A percentile compares a stretch with the other conserved stretches of the same genome.
Evolutionary conservation across 2,113 vertebrate species (phyloP).

Genomic region (Malurus elegans): DNA sequence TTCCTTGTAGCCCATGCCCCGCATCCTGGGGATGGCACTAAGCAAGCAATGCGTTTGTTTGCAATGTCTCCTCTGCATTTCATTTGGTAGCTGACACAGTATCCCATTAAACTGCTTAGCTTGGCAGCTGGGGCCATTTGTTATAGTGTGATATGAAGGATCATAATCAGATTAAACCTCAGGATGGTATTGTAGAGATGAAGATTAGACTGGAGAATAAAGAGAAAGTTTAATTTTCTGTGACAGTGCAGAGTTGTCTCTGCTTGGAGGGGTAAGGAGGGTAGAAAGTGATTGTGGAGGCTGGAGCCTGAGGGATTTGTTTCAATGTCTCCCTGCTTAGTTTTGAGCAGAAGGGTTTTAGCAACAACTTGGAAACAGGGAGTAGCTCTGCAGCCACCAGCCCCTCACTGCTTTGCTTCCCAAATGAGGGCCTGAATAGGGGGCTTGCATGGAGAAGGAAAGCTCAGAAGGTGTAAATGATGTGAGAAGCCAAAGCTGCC

Average conservation of each 20-base stretch:
- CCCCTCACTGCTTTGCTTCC: neutral
- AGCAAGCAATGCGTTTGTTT: neutral
- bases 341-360: neutral
- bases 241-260: neutral
- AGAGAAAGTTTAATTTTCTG: conserved; percentile 23
- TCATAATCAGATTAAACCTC: conserved; percentile 36
- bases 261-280: neutral
- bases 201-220: conserved; percentile 17
- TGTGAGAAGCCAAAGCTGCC: neutral
- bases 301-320: neutral
- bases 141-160: neutral
- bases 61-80: neutral
- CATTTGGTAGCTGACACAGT: neutral
- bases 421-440: neutral
- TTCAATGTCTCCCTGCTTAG: neutral
- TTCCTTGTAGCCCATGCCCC: neutral
- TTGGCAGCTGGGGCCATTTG: conserved; percentile 28
- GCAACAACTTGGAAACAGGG: neutral
- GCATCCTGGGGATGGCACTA: neutral
- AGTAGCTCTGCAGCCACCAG: neutral
- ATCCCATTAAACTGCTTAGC: conserved; percentile 37
- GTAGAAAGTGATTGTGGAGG: neutral
- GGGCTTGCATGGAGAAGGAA: neutral
- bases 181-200: neutral
- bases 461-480: neutral